Base-by-base conservation (phyloP, 2,888 invertebrate genomes). In the Galerucella calmariensis region DNA sequence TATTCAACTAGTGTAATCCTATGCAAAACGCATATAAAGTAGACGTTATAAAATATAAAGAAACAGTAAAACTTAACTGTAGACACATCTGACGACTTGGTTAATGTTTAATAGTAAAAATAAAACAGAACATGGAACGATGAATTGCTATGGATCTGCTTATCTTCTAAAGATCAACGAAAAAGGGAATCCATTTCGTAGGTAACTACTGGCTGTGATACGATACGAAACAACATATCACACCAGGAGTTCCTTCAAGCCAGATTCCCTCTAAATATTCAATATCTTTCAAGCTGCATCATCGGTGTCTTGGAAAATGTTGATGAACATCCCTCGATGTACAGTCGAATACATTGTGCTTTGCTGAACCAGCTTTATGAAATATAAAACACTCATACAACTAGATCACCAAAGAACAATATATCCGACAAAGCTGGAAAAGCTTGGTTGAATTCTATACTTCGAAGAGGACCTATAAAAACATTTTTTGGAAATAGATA, bases 151-250 rank as follows among this genome's bases (percentile, higher is more conserved):
- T 56, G 20, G 16, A 56, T 56, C 20, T 56, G n/a, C n/a, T n/a
- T 14, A n/a, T 51, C n/a, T 51, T 51, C n/a, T 9, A 41, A 41
- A 41, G 35, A 9, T 51, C 51, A 51, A 51, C n/a, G 78, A 71
- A 75, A 69, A 77, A 80, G 83, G 85, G 85, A 85, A 83, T 83
- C 86, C 84, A 86, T 85, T 86, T 87, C 86, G 85, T 86, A 87
- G 87, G 88, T 87, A 87, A 88, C 88, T 87, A 87, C 87, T 87
- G 87, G 87, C 88, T 88, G 88, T 88, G 88, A 88, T 88, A 88
- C 84, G 85, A 83, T 82, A 76, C 76, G 81, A 85, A 83, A 78
- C 81, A 77, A 86, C 87, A 87, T 87, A 87, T 87, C 88, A 87
- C 88, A 88, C 87, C 88, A 86, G 87, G 82, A 87, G 88, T 87